Base-by-base conservation (phyloP, 2,113 vertebrate genomes). In the Scomber japonicus region DNA sequence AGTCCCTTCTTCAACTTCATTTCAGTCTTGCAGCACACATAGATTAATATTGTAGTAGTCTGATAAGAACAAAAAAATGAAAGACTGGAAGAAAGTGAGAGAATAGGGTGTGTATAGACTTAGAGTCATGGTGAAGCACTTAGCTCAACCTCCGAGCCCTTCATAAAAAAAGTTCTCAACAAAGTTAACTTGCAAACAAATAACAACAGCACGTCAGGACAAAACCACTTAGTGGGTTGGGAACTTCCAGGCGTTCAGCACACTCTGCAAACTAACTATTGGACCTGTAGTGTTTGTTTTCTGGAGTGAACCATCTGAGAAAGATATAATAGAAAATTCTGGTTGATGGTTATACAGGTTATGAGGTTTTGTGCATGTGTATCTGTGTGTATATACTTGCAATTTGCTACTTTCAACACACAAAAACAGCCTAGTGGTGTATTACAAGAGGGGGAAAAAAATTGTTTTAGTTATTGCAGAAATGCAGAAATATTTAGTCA, bases 31-130 rank as follows among this genome's bases (percentile, higher is more conserved):
- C 35, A 66, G 78, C 76, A 74, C 62, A 80, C 67, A 55, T 74
- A 35, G 51, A 90, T 90, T 89, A 89, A 90, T 91, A 87, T 92
- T 92, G 77, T 83, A 89, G 72, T 50, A 81, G 71, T 72, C 83
- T 77, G 81, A 77, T 83, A 67, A 80, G 75, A 48, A 70, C 53
- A 55, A 44, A 70, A 82, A 56, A 78, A 7, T 44, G 19, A 50
- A 44, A 16, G 17, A 45, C 4, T 19, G 24, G n/a, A 49, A 67
- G 67, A 49, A 40, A 66, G 54, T 40, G 68, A 68, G 13, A 71
- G 44, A 56, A 71, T 6, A n/a, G 21, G 74, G 17, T 35, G 46
- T 40, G 57, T 44, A 27, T 27, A 5, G 75, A 75, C 50, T 17
- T 16, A 19, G 17, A 35, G 11, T 49, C 17, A 44, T 27, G 15